Conservation (phyloP, 2,797 vertebrate species). For the Mus spretus region DNA sequence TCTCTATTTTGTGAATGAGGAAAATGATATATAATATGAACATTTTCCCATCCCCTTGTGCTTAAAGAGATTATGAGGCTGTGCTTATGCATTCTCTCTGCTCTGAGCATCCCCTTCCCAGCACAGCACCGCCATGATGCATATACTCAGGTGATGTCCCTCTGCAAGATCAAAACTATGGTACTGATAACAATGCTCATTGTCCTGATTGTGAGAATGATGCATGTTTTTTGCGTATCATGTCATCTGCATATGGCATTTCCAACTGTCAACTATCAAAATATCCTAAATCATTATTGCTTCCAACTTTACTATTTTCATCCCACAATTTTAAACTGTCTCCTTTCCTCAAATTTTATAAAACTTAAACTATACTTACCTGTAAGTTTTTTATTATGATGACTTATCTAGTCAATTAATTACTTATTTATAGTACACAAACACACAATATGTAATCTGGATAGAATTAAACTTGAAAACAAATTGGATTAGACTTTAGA, state of each 20-base stretch:
- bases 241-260: not conserved
- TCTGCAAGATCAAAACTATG: not conserved
- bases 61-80: not conserved
- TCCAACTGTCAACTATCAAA: not conserved
- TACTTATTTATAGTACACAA: not conserved
- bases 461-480: conserved; percentile 31
- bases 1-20: conserved; percentile 8
- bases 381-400: conserved; percentile 21
- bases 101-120: not conserved
- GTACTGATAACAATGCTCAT: not conserved
- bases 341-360: not conserved
- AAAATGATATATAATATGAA: not conserved
- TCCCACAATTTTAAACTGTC: not conserved
- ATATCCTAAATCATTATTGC: not conserved
- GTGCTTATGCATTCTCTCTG: not conserved
- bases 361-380: conserved; percentile 14
- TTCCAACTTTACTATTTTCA: conserved; percentile 10
- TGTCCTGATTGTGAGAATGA: not conserved
- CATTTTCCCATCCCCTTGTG: not conserved
- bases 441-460: not conserved
- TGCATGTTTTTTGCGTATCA: not conserved
- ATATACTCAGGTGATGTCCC: not conserved
- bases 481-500: not conserved
- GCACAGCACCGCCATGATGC: not conserved
- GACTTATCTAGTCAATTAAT: conserved; percentile 12